phyloP scores from a whole-genome alignment of 2,797 vertebrate species.

The Cynopterus sphinx region DNA sequence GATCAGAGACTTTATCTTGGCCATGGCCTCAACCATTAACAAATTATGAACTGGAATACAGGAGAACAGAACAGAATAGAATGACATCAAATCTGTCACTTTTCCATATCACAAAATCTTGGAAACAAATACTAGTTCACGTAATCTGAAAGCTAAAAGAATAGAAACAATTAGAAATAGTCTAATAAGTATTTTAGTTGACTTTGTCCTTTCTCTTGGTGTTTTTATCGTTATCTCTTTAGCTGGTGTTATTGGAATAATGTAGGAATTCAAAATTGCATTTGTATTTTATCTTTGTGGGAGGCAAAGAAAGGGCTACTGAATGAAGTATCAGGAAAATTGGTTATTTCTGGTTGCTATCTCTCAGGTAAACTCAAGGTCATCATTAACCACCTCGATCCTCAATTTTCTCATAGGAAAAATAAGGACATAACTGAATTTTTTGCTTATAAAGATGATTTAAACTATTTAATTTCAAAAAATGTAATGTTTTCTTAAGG shows the following conservation, averaged over 20 bases:
- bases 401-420: constrained; percentile 31
- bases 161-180: background rate
- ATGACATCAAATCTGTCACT: background rate
- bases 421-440: background rate
- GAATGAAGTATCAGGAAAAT: background rate
- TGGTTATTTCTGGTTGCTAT: background rate
- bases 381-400: background rate
- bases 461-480: constrained; percentile 35
- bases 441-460: constrained; percentile 27
- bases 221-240: background rate
- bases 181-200: background rate
- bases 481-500: background rate
- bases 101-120: constrained; percentile 10
- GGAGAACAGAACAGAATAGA: background rate
- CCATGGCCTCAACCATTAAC: background rate
- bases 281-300: background rate
- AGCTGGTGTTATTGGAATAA: background rate
- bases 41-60: background rate
- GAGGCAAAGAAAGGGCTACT: background rate
- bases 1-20: background rate
- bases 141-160: background rate
- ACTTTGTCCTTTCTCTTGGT: background rate
- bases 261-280: background rate
- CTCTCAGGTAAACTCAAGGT: background rate
- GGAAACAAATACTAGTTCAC: background rate